Evolutionary conservation across 2,888 invertebrate species (phyloP).

Genomic region (Apocheima hispidaria): DNA sequence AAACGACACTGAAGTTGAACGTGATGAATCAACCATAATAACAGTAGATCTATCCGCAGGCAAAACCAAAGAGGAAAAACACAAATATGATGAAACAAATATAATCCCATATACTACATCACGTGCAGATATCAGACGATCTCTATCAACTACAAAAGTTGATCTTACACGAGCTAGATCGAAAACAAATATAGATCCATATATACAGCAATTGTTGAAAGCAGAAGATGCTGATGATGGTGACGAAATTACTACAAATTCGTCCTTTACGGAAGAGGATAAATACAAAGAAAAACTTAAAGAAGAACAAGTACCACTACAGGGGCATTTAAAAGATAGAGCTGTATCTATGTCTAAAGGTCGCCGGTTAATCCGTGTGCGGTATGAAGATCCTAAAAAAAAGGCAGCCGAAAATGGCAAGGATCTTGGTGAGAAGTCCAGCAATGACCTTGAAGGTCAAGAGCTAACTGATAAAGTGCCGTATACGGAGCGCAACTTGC

Average conservation of each 20-base stretch:
- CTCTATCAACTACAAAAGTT: neutral
- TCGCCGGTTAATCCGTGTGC: conserved; percentile 6
- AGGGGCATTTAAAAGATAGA: neutral
- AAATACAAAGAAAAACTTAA: neutral
- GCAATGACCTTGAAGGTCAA: neutral
- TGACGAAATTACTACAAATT: neutral
- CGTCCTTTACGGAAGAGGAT: neutral
- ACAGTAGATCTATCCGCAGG: neutral
- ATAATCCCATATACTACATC: neutral
- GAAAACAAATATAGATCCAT: neutral
- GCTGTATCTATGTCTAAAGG: neutral
- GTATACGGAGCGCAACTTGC: neutral
- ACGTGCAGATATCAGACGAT: neutral
- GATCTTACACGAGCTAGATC: neutral
- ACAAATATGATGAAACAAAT: conserved; percentile 1
- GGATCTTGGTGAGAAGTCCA: neutral
- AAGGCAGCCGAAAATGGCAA: neutral
- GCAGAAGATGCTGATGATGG: neutral
- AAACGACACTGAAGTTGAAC: neutral
- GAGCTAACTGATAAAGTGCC: neutral
- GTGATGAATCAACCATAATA: neutral
- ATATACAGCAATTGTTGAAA: neutral
- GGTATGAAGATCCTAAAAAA: conserved; percentile 6
- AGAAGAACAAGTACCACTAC: neutral
- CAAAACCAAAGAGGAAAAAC: neutral